A percentile compares a stretch with the other conserved stretches of the same genome.
Conservation (phyloP, 2,797 vertebrate species). For the Myripristis murdjan region DNA sequence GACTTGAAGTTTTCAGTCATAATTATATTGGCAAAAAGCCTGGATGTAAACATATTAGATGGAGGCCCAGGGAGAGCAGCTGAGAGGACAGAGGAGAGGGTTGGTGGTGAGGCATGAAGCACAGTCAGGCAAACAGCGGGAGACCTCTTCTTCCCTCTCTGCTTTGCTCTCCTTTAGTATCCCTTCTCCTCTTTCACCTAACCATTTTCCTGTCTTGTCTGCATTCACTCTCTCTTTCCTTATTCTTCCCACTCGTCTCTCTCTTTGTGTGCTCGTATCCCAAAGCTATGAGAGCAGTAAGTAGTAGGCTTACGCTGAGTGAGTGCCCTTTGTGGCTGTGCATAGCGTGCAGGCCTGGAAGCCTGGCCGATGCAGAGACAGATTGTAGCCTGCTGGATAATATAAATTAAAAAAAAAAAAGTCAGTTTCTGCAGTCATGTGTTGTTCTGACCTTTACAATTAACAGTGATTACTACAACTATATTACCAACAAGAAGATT, state of each 20-base stretch:
- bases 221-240: not conserved
- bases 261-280: not conserved
- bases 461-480: not conserved
- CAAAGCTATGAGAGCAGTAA: not conserved
- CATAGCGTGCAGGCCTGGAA: not conserved
- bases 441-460: not conserved
- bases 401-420: not conserved
- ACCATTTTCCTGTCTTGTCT: conserved; percentile 25
- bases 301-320: not conserved
- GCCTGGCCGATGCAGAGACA: not conserved
- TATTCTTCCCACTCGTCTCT: not conserved
- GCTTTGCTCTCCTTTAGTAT: no score
- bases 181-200: no score
- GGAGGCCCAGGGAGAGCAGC: not conserved
- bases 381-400: not conserved
- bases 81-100: not conserved
- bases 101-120: not conserved
- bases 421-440: no score
- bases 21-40: not conserved
- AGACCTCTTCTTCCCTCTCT: not conserved
- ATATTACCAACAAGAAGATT: not conserved
- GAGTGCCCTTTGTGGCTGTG: not conserved
- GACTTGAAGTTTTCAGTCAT: not conserved
- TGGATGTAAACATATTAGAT: not conserved
- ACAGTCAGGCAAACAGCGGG: conserved; percentile 1